Evolutionary conservation across 2,888 invertebrate species (phyloP).

Genomic region (Ochropleura leucogaster): DNA sequence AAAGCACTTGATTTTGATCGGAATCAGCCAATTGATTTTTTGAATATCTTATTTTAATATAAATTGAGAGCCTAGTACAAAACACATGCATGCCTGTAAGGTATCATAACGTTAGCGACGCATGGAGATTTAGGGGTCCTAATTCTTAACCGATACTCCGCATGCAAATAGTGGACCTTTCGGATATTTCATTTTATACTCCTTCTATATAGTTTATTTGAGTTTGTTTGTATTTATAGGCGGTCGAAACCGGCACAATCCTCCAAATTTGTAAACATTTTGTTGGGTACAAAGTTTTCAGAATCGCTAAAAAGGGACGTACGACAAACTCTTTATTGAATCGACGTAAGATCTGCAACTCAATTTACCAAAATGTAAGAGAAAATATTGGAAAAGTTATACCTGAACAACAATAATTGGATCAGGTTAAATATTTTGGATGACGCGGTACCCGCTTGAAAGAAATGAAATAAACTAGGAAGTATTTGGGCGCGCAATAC

Average conservation of each 20-base stretch:
- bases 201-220: slow-evolving; percentile 4
- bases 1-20: slow-evolving; percentile 18
- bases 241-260: slow-evolving; percentile 8
- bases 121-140: not conserved
- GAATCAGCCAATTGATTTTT: slow-evolving; percentile 47
- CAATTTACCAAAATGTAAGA: slow-evolving; percentile 66
- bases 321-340: slow-evolving; percentile 60
- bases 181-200: not conserved
- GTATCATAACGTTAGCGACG: not conserved
- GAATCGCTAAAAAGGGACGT: slow-evolving; percentile 43
- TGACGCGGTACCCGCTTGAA: slow-evolving; percentile 63
- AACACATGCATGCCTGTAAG: slow-evolving; percentile 33
- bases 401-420: slow-evolving; percentile 56
- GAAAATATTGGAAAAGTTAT: slow-evolving; percentile 55
- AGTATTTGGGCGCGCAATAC: slow-evolving; percentile 61
- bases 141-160: slow-evolving; percentile 13
- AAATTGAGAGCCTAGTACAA: slow-evolving; percentile 3
- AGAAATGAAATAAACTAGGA: slow-evolving; percentile 61
- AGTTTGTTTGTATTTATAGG: slow-evolving; percentile 31
- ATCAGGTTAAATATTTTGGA: slow-evolving; percentile 56
- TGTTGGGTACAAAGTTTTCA: slow-evolving; percentile 40
- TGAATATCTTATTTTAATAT: slow-evolving; percentile 5
- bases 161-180: slow-evolving; percentile 32
- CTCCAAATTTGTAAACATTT: slow-evolving; percentile 44
- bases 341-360: slow-evolving; percentile 62